Evolutionary conservation across 2,113 vertebrate genomes (phyloP).

Genomic region (Aramus guarauna): DNA sequence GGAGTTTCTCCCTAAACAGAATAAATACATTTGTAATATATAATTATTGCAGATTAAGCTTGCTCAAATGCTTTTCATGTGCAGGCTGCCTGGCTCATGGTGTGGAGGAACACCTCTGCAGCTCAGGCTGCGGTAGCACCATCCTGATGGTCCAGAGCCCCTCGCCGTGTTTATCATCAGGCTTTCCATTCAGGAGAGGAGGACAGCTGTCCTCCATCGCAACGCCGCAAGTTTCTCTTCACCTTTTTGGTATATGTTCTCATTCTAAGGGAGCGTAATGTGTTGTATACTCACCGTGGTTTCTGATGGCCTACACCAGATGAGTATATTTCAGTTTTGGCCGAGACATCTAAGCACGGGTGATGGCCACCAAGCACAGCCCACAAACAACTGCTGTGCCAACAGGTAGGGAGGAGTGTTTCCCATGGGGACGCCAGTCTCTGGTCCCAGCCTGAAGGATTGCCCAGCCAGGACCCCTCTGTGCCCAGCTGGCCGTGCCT

Average conservation of each 20-base stretch:
- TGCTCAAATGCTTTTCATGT: not conserved
- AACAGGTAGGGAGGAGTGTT: not conserved
- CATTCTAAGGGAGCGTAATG: not conserved
- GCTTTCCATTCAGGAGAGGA: not conserved
- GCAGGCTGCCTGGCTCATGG: not conserved
- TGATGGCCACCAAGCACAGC: not conserved
- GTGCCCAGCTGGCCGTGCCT: not conserved
- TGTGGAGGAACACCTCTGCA: not conserved
- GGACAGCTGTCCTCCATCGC: not conserved
- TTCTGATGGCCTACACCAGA: not conserved
- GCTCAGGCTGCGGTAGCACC: not conserved
- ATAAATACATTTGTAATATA: conserved; percentile 20
- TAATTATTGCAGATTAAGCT: conserved; percentile 16
- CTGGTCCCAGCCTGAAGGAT: not conserved
- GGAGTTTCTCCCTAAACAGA: conserved; percentile 17
- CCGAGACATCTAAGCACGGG: not conserved
- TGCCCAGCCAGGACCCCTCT: not conserved
- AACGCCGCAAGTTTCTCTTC: not conserved
- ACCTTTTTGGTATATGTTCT: not conserved
- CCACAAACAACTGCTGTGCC: not conserved
- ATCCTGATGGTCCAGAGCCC: not conserved
- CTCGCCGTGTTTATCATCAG: not conserved
- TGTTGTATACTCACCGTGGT: not conserved
- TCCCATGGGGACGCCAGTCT: not conserved
- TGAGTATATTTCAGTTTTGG: not conserved